Evolutionary conservation across 2,797 vertebrate species (phyloP), one percentile per base, ranked within the genome.

Genomic region (Threskiornis aethiopicus): DNA sequence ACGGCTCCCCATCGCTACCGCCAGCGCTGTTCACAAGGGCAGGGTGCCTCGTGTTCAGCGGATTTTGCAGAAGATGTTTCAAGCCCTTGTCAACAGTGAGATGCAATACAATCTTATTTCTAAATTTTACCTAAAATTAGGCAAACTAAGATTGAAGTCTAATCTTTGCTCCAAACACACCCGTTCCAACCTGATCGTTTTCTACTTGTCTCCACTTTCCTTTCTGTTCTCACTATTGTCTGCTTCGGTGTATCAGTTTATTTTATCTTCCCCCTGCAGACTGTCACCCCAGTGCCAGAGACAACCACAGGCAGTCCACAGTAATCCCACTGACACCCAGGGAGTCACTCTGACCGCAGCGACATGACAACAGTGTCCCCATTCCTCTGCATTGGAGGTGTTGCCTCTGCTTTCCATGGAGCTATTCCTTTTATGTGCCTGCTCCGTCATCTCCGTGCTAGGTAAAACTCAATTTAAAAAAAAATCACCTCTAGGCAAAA

Each of bases 1-100:
- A 57, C 62, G 93, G 75, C 39, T 94, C 76, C 94, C 96, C 96
- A 76, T 52, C 87, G 91, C 89, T 94, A 35, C 26, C 18, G 5
- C 52, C 54, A 13, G 5, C 28, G 73, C 92, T 90, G 37, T 62
- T 44, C 73, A 24, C 37, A 24, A 78, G 66, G 77, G 24, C 77
- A 73, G 28, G 37, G 26, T 71, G 84, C 51, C 85, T 83, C 4
- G 0, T 16, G 44, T 29, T 78, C 75, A n/a, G 24, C 4, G 2
- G 5, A 8, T 54, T 90, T 42, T 79, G 62, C 83, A 92, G 54
- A 29, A 55, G 57, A 5, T 13, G 13, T 6, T 55, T 79, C 51
- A 66, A 62, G 58, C 57, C 37, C 79, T 88, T 86, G 51, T n/a
- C 29, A 58, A 12, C 33, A 26, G 1, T 15, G 18, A 64, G 65